These are phyloP conservation scores for Trinectes maculatus DNA, from an alignment of 2,113 vertebrate species.

Conservation along the genomic window DNA sequence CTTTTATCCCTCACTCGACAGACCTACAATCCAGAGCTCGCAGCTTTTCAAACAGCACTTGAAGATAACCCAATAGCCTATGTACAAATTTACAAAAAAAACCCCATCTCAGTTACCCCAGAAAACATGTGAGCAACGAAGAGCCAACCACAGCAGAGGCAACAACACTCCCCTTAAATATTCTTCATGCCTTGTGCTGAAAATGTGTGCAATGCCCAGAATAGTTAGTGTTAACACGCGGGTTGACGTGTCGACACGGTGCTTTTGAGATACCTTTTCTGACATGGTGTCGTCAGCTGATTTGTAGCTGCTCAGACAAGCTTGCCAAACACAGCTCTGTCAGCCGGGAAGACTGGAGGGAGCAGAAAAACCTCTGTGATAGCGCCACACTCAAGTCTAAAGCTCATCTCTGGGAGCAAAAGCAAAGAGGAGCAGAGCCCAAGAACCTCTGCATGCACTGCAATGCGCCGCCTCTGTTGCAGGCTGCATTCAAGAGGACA, in stretches of 20 bases:
- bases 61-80: conserved; percentile 64
- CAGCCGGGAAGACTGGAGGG: conserved; percentile 47
- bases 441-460: conserved; percentile 77
- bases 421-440: conserved; percentile 77
- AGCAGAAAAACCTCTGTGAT: conserved; percentile 56
- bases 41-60: conserved; percentile 63
- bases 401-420: conserved; percentile 70
- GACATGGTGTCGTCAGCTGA: conserved; percentile 54
- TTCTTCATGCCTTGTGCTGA: conserved; percentile 43
- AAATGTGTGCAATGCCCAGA: conserved; percentile 54
- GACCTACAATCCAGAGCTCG: conserved; percentile 58
- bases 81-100: conserved; percentile 78
- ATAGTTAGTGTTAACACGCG: conserved; percentile 45
- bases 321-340: conserved; percentile 53
- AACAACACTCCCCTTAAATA: conserved; percentile 30
- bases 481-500: conserved; percentile 64
- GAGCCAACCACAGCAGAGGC: conserved; percentile 58
- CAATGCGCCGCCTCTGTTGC: conserved; percentile 68
- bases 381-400: conserved; percentile 57
- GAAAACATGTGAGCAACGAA: conserved; percentile 60
- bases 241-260: conserved; percentile 58
- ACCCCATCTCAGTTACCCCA: conserved; percentile 32
- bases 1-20: conserved; percentile 58
- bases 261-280: conserved; percentile 54
- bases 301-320: conserved; percentile 52